phyloP scores from a whole-genome alignment of 2,888 invertebrate species.

The Barypeithes pellucidus region DNA sequence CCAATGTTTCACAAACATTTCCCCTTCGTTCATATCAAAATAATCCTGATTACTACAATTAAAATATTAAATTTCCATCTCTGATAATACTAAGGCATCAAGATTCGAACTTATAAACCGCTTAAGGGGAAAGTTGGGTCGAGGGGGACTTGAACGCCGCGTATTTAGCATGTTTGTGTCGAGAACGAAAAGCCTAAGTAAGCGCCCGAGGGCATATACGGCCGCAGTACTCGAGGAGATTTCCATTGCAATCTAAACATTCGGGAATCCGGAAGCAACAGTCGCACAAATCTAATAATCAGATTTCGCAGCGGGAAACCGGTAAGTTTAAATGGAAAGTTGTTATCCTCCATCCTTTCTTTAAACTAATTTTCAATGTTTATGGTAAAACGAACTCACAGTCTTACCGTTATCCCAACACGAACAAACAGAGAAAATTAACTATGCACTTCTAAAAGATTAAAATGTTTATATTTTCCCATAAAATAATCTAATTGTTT shows the following conservation, averaged over 20 bases:
- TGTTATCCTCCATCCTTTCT: not conserved
- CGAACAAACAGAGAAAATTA: too few species aligned
- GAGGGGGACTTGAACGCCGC: slow-evolving; percentile 32
- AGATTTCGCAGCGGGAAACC: slow-evolving; percentile 11
- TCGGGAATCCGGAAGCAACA: slow-evolving; percentile 22
- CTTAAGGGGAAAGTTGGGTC: slow-evolving; percentile 50
- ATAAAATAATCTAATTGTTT: too few species aligned
- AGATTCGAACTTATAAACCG: slow-evolving; percentile 55
- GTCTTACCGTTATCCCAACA: too few species aligned
- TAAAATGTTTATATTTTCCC: too few species aligned
- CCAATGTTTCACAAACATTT: slow-evolving; percentile 10
- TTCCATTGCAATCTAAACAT: slow-evolving; percentile 42
- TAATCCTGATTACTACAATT: slow-evolving; percentile 53
- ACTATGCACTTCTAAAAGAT: too few species aligned
- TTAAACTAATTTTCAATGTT: too few species aligned
- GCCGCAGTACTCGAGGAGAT: slow-evolving; percentile 26
- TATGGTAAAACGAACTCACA: too few species aligned
- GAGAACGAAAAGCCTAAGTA: slow-evolving; percentile 59
- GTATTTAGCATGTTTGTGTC: slow-evolving; percentile 47
- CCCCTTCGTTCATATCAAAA: slow-evolving; percentile 36
- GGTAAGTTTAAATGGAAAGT: not conserved
- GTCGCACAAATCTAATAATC: slow-evolving; percentile 37
- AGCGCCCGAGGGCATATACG: slow-evolving; percentile 57
- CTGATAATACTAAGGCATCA: slow-evolving; percentile 50
- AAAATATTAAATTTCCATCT: slow-evolving; percentile 56